Evolutionary conservation across 2,113 vertebrate genomes (phyloP).

Genomic region (Equus przewalskii): DNA sequence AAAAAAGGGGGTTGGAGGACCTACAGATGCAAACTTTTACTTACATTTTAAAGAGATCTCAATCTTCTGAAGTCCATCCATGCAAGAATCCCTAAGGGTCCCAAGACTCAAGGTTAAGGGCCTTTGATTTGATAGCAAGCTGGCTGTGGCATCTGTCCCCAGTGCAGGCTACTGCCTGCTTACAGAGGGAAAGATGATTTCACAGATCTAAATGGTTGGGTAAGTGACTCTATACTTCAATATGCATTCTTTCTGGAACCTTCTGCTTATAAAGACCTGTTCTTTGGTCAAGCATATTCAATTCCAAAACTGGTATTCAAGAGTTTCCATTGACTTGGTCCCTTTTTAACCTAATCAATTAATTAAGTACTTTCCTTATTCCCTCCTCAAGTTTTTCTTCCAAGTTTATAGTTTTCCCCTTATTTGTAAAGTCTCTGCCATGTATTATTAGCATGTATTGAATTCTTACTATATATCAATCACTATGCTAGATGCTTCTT

Average conservation of each 20-base stretch:
- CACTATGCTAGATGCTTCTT: background rate
- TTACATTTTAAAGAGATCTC: slow-evolving; percentile 18
- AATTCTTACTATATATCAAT: slow-evolving; percentile 1
- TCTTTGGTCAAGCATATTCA: slow-evolving; percentile 36
- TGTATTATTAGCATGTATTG: slow-evolving; percentile 12
- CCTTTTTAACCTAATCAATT: background rate
- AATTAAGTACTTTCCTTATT: background rate
- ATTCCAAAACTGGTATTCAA: slow-evolving; percentile 4
- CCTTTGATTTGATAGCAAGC: background rate
- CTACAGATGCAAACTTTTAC: background rate
- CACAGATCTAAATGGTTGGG: background rate
- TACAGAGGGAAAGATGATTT: slow-evolving; percentile 12
- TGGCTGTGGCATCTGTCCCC: background rate
- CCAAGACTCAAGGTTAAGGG: slow-evolving; percentile 8
- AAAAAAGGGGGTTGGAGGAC: background rate
- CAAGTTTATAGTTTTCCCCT: background rate
- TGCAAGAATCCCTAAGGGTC: background rate
- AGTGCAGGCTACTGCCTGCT: background rate
- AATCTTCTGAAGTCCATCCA: background rate
- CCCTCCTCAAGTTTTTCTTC: background rate
- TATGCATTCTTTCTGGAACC: background rate
- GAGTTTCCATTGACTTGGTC: background rate
- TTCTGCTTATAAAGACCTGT: background rate
- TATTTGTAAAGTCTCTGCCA: background rate
- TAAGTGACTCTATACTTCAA: background rate